Conservation (phyloP, 2,113 vertebrate species). For the Eubucco bourcierii region DNA sequence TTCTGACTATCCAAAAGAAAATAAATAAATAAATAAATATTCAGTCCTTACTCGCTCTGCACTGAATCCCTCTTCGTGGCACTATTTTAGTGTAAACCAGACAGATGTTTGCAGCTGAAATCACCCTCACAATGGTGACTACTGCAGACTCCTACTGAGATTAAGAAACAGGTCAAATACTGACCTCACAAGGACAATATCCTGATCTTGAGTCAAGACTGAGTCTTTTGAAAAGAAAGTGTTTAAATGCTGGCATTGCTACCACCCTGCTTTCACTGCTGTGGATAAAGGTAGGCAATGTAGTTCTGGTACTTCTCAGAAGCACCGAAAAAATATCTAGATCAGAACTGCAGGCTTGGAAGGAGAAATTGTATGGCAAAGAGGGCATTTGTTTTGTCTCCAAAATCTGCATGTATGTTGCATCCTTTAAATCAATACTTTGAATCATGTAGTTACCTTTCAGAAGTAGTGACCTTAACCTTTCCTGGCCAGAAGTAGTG, state of each 20-base stretch:
- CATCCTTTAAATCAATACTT: not conserved
- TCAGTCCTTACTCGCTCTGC: not conserved
- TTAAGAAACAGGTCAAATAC: not conserved
- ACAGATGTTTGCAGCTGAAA: conserved; percentile 18
- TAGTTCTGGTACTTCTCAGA: not conserved
- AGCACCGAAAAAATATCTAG: not conserved
- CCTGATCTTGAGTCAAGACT: not conserved
- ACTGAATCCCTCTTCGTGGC: not conserved
- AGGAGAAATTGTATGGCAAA: not conserved
- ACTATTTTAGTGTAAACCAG: not conserved
- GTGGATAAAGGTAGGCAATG: not conserved
- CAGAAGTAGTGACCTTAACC: no score
- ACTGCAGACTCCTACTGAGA: not conserved
- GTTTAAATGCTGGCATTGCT: not conserved
- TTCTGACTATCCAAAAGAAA: not conserved
- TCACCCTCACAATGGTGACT: not conserved
- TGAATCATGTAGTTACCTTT: no score
- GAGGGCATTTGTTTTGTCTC: not conserved
- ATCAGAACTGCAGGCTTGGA: not conserved
- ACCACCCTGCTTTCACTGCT: not conserved
- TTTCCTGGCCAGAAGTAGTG: not conserved
- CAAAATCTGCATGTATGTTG: not conserved
- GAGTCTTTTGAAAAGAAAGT: not conserved
- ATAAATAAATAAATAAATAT: no score
- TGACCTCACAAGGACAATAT: not conserved